Percentiles rank a stretch among this genome's conserved stretches.
phyloP scores from a whole-genome alignment of 1,140 invertebrate species.

The Anastatus disparis region DNA sequence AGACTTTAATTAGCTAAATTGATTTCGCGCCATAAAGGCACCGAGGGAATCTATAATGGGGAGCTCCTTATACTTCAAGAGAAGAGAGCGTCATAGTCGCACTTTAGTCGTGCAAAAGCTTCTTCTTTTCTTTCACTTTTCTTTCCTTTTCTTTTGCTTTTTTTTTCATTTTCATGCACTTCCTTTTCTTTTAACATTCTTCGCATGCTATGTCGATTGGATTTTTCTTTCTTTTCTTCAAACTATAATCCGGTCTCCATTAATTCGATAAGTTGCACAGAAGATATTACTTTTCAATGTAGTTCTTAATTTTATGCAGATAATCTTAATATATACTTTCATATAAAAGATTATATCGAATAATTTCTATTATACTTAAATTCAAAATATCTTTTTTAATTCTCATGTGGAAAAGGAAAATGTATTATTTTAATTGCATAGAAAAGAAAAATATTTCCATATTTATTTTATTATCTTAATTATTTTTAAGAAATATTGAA shows the following conservation, averaged over 20 bases:
- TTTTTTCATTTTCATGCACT: too few species aligned
- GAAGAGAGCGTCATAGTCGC: conserved; percentile 5
- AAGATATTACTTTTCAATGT: neutral
- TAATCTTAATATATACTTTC: too few species aligned
- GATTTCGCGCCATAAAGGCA: conserved; percentile 30
- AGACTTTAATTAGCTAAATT: conserved; percentile 42
- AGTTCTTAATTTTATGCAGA: too few species aligned
- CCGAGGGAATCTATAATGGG: conserved; percentile 28
- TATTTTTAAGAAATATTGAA: too few species aligned
- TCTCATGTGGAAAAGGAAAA: too few species aligned
- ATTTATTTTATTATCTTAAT: too few species aligned
- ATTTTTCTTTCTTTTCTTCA: neutral
- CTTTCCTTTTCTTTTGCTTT: neutral
- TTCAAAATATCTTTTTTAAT: too few species aligned
- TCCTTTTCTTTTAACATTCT: neutral
- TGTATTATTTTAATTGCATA: too few species aligned
- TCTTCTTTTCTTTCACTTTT: neutral
- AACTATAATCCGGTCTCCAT: neutral
- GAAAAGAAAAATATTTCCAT: too few species aligned
- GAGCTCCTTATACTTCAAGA: neutral
- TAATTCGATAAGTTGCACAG: neutral
- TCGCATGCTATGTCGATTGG: neutral
- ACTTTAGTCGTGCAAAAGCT: neutral
- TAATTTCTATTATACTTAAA: too few species aligned
- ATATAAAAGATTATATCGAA: too few species aligned